Evolutionary conservation across 2,113 vertebrate species (phyloP).

Genomic region (Actenoides lindsayi): DNA sequence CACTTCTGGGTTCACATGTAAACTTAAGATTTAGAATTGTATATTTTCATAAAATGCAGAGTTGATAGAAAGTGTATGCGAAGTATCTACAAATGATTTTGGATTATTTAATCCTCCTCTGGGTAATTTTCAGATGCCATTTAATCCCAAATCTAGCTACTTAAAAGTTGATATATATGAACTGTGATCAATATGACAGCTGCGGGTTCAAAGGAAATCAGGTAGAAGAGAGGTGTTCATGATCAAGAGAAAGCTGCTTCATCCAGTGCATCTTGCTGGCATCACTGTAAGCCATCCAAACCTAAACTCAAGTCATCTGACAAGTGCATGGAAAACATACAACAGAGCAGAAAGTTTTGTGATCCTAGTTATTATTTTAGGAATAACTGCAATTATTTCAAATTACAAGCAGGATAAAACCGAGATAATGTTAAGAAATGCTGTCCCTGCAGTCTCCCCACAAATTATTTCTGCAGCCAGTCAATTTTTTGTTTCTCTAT

Average conservation of each 20-base stretch:
- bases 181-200: not conserved
- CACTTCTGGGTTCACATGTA: not conserved
- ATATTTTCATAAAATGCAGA: too few species aligned
- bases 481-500: not conserved
- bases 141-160: not conserved
- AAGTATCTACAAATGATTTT: not conserved
- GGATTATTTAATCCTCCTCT: not conserved
- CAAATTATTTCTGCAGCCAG: not conserved
- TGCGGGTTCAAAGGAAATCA: not conserved
- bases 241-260: not conserved
- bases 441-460: not conserved
- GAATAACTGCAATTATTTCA: not conserved
- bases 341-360: not conserved
- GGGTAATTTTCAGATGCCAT: not conserved
- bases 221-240: not conserved
- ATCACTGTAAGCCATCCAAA: not conserved
- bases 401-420: not conserved
- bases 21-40: not conserved
- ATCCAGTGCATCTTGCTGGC: not conserved
- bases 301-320: not conserved
- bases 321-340: not conserved
- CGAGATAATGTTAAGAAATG: not conserved
- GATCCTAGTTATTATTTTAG: not conserved
- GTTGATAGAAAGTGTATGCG: not conserved
- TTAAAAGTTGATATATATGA: not conserved